Percentiles rank a stretch among this genome's conserved stretches.
These are phyloP conservation scores for Panthera tigris DNA, from an alignment of 2,113 vertebrate genomes.

Conservation along the genomic window DNA sequence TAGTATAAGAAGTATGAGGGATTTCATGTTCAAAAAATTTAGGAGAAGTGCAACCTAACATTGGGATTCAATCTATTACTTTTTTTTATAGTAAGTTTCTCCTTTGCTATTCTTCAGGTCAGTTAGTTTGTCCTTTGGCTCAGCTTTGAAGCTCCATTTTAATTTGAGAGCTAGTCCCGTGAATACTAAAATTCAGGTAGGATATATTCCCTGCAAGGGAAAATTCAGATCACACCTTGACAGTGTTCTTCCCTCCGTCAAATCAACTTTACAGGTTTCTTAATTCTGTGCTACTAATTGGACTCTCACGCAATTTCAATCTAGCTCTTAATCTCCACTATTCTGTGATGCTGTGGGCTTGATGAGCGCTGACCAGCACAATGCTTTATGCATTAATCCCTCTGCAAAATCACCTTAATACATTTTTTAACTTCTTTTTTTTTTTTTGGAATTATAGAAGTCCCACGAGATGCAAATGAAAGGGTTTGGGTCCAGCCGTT, in stretches of 20 bases:
- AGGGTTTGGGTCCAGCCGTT: conserved; percentile 80
- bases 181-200: conserved; percentile 67
- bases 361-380: conserved; percentile 79
- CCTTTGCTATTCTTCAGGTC: conserved; percentile 57
- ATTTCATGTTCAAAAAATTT: conserved; percentile 47
- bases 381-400: conserved; percentile 80
- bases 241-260: conserved; percentile 76
- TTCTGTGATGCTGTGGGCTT: conserved; percentile 81
- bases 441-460: conserved; percentile 74
- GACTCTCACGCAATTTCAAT: conserved; percentile 80
- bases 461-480: conserved; percentile 83
- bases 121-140: conserved; percentile 77
- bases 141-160: conserved; percentile 75
- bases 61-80: background rate
- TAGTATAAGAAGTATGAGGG: conserved; percentile 41
- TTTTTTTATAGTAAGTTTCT: conserved; percentile 63
- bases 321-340: conserved; percentile 82
- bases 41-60: conserved; percentile 28
- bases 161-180: conserved; percentile 75
- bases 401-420: conserved; percentile 82
- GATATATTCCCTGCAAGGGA: conserved; percentile 72
- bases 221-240: conserved; percentile 80
- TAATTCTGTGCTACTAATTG: conserved; percentile 82
- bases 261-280: conserved; percentile 83
- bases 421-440: conserved; percentile 70